Conservation (phyloP, 2,888 invertebrate genomes). For the Anarsia innoxiella region DNA sequence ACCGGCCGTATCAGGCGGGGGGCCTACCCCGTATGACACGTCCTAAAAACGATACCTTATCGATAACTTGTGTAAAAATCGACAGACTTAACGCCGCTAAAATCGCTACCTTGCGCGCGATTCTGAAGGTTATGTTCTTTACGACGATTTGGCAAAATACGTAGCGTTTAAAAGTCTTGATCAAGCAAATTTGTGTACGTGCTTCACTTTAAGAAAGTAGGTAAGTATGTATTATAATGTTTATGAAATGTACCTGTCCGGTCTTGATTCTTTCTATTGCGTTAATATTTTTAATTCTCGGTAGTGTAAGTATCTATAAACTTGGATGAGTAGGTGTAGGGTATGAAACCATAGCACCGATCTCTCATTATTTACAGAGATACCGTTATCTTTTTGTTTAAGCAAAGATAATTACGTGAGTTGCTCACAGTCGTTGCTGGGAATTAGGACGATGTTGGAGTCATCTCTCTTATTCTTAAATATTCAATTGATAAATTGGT, state of each 20-base stretch:
- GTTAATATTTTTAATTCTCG: too few relatives aligned
- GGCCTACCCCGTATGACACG: conserved; percentile 40
- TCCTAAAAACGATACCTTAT: conserved; percentile 52
- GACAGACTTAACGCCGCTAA: conserved; percentile 39
- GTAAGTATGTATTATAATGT: too few relatives aligned
- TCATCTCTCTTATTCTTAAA: too few relatives aligned
- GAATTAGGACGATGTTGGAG: conserved; percentile 22
- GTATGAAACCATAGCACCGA: too few relatives aligned
- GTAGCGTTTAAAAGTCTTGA: too few relatives aligned
- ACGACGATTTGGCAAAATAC: not conserved
- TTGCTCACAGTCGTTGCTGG: conserved; percentile 19
- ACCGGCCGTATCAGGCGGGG: conserved; percentile 38
- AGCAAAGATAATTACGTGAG: conserved; percentile 13
- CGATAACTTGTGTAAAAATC: conserved; percentile 42
- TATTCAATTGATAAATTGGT: too few relatives aligned
- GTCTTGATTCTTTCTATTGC: too few relatives aligned
- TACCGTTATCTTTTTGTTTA: conserved; percentile 20
- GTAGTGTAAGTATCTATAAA: too few relatives aligned
- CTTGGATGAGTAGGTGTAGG: too few relatives aligned
- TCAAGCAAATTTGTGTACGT: too few relatives aligned
- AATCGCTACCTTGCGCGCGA: conserved; percentile 17
- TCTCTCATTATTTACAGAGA: conserved; percentile 16
- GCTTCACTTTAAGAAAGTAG: too few relatives aligned
- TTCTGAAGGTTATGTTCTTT: not conserved
- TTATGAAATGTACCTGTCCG: too few relatives aligned